Base-by-base conservation (phyloP, 2,888 invertebrate species). In the Lasioglossum pauxillum region DNA sequence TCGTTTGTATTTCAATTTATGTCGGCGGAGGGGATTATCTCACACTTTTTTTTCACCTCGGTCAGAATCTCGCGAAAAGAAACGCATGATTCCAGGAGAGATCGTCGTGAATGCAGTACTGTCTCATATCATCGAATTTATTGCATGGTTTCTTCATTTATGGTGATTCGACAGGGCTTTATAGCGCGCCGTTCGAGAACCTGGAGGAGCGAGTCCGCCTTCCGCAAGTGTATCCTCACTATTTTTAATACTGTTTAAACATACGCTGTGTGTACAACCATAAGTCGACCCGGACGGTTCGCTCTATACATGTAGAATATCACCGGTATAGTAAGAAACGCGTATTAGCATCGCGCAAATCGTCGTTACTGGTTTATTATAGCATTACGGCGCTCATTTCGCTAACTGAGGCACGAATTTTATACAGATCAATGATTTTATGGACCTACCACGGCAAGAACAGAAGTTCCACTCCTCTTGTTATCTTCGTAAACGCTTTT, bases 111-210 rank as follows among this genome's bases (percentile, higher is more conserved):
- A 38, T 38, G 67, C 19, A 10, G 67, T 38, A 69, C 38, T 3
- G 23, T 69, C 67, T 38, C 38, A 23, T 69, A 69, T 69, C 38
- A 23, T 38, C 7, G 67, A 69, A 69, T 69, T 69, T 69, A 69
- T 69, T 69, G 10, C 67, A 69, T 19, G 67, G 19, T 69, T 69
- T 38, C 35, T 69, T 35, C 35, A 69, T 69, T 69, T 69, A 69
- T 69, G 67, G 67, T 69, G 67, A 69, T 69, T 69, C 67, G 67
- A 69, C 67, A 35, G 35, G 16, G 67, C 67, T 35, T 69, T 38
- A 23, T 38, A 67, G 67, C 3, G 4, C 67, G 23, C 19, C 67
- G 38, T 35, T 19, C 16, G 19, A 38, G 67, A 69, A 38, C 67
- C 38, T 7, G 67, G 19, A 38, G 67, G 67, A 69, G 38, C 67